A percentile compares a stretch with the other conserved stretches of the same genome.
Conservation (phyloP, 1,140 invertebrate species). For the Nylanderia fulva region DNA sequence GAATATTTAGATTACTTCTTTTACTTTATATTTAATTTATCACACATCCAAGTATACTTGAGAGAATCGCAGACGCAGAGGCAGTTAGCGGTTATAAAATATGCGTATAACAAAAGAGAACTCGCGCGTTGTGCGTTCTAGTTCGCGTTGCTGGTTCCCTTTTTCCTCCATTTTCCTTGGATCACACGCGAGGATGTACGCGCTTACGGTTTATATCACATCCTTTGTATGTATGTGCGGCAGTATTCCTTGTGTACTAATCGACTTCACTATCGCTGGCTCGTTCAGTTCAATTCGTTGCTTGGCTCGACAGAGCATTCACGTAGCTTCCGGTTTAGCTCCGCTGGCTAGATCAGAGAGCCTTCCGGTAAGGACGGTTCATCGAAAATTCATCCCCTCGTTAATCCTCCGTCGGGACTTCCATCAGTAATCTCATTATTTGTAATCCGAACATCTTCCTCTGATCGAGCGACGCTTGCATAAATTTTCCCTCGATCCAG, state of each 20-base stretch:
- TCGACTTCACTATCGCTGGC: slow-evolving; percentile 29
- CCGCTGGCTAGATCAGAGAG: neutral
- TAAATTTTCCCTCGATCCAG: neutral
- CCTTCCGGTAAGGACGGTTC: slow-evolving; percentile 21
- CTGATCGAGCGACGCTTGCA: neutral
- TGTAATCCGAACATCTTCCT: neutral
- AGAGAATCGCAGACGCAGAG: slow-evolving; percentile 52
- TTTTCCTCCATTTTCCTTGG: neutral
- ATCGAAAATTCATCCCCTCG: neutral
- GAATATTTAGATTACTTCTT: slow-evolving; percentile 12
- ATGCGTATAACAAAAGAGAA: slow-evolving; percentile 39
- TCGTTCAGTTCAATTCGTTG: slow-evolving; percentile 47
- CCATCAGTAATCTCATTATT: neutral
- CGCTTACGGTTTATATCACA: slow-evolving; percentile 78
- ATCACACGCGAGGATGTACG: neutral
- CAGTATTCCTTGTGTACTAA: slow-evolving; percentile 72
- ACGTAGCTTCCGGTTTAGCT: neutral
- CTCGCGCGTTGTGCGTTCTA: too few relatives aligned
- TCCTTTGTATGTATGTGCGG: slow-evolving; percentile 77
- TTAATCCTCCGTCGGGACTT: neutral
- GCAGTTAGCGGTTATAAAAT: slow-evolving; percentile 52
- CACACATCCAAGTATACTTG: slow-evolving; percentile 53
- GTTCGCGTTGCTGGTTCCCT: too few relatives aligned
- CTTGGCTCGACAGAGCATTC: slow-evolving; percentile 13
- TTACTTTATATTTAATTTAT: slow-evolving; percentile 42